Evolutionary conservation across 2,113 vertebrate genomes (phyloP).

Genomic region (Enhydra lutris): DNA sequence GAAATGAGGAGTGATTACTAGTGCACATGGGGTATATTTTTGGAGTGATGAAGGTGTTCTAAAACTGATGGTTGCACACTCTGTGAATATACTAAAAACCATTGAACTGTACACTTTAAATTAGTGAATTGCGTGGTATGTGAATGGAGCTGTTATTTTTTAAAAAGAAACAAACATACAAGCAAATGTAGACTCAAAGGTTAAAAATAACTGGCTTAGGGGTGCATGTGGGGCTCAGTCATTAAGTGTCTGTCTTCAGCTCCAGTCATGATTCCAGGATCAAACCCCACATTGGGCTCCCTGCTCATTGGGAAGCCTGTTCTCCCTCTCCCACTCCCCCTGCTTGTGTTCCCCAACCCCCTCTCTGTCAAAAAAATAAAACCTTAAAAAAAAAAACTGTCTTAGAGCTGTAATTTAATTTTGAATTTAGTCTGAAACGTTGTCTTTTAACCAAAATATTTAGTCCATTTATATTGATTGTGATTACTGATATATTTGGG

Average conservation of each 20-base stretch:
- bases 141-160: neutral
- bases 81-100: too few species aligned
- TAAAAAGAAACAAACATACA: neutral
- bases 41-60: neutral
- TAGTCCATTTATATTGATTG: neutral
- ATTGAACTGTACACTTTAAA: neutral
- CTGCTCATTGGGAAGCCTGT: too few species aligned
- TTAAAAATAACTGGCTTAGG: neutral
- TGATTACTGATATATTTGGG: neutral
- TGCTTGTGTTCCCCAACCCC: too few species aligned
- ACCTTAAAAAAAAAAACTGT: neutral
- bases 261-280: too few species aligned
- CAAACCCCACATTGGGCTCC: too few species aligned
- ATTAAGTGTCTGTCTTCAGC: too few species aligned
- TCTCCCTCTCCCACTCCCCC: too few species aligned
- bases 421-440: neutral
- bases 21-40: neutral
- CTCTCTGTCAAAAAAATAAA: too few species aligned
- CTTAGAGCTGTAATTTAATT: neutral
- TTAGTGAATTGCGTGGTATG: neutral
- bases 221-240: too few species aligned
- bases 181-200: neutral
- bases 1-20: neutral
- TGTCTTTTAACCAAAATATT: neutral
- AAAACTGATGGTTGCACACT: neutral